These are phyloP conservation scores for Halcyon chelicuti DNA, from an alignment of 2,797 vertebrate species.

Conservation along the genomic window DNA sequence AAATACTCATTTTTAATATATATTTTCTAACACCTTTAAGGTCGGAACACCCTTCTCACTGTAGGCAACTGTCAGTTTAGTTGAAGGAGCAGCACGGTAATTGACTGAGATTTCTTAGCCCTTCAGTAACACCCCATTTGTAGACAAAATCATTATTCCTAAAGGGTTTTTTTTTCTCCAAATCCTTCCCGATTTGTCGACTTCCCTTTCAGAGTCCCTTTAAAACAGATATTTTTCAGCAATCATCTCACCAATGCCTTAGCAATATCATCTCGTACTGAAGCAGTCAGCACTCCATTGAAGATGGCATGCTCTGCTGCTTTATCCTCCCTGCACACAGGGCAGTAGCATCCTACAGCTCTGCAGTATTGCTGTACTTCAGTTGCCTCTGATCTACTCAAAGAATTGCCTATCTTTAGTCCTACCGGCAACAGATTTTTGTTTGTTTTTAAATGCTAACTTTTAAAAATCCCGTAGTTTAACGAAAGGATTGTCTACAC, in stretches of 20 bases:
- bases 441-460: not conserved
- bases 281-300: rapidly evolving
- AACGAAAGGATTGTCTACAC: not conserved
- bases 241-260: not conserved
- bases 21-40: not conserved
- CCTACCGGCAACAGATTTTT: not conserved
- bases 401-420: constrained; percentile 24
- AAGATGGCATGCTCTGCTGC: not conserved
- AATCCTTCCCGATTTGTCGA: not conserved
- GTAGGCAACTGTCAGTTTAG: not conserved
- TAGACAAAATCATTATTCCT: not conserved
- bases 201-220: not conserved
- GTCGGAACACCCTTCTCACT: not conserved
- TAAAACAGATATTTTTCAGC: not conserved
- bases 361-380: not conserved
- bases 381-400: not conserved
- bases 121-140: not conserved
- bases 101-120: not conserved
- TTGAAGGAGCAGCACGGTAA: too few relatives aligned
- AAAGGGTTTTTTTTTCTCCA: not conserved
- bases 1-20: not conserved
- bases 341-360: not conserved
- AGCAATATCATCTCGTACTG: not conserved
- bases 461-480: not conserved
- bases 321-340: not conserved